Percentiles rank a stretch among this genome's conserved stretches.
Evolutionary conservation across 2,888 invertebrate genomes (phyloP).

Genomic region (Anorthoa munda): DNA sequence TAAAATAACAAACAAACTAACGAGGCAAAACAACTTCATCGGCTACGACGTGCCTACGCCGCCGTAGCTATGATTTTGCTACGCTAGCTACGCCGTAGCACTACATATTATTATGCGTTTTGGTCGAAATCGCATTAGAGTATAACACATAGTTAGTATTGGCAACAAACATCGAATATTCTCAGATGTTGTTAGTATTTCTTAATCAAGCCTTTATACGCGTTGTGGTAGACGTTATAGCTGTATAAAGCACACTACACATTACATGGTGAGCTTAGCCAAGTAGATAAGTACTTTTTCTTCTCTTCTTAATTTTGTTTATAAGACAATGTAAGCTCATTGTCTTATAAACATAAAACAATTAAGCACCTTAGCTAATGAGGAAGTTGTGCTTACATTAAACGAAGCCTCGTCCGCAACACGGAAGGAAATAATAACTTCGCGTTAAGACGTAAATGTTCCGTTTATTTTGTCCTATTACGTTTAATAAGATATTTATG

Average conservation of each 20-base stretch:
- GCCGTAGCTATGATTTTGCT: constrained; percentile 18
- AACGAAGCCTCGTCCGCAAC: constrained; percentile 29
- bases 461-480: too few relatives aligned
- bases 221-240: too few relatives aligned
- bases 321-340: not conserved
- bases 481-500: too few relatives aligned
- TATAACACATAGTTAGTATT: not conserved
- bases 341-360: constrained; percentile 13
- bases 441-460: constrained; percentile 24
- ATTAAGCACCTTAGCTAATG: constrained; percentile 25
- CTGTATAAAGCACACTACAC: too few relatives aligned
- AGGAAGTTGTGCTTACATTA: constrained; percentile 17
- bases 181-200: not conserved
- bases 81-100: constrained; percentile 38
- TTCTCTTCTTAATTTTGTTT: not conserved
- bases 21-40: too few relatives aligned
- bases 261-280: too few relatives aligned
- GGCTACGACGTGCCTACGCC: constrained; percentile 6
- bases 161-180: not conserved
- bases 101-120: not conserved
- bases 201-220: not conserved
- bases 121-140: not conserved
- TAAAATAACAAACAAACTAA: too few relatives aligned
- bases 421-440: constrained; percentile 37
- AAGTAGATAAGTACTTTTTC: not conserved